phyloP scores from a whole-genome alignment of 2,797 vertebrate genomes.

The Hydrocynus forskahlii region DNA sequence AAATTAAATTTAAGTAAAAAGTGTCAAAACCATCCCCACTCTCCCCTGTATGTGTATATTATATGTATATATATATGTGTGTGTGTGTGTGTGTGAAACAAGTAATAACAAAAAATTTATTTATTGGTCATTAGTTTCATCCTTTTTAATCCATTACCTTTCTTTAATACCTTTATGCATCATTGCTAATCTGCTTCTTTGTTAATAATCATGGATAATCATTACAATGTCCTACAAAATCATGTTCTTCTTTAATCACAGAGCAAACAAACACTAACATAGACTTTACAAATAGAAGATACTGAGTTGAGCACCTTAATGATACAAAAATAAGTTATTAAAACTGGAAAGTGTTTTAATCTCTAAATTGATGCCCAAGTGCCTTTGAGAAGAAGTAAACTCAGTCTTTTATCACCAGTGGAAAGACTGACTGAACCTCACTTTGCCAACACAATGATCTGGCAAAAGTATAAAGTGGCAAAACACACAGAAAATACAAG shows the following conservation, averaged over 20 bases:
- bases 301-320: conserved; percentile 5
- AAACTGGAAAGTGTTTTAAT: background rate
- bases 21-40: too few relatives aligned
- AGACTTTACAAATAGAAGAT: background rate
- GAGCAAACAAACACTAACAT: background rate
- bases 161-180: background rate
- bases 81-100: background rate
- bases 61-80: too few relatives aligned
- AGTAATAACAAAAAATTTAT: conserved; percentile 3
- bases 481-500: background rate
- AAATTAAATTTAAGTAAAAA: too few relatives aligned
- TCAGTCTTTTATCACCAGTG: conserved; percentile 32
- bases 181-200: background rate
- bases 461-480: background rate
- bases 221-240: background rate
- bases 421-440: conserved; percentile 2
- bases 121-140: background rate
- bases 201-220: background rate
- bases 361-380: background rate
- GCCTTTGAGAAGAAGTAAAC: conserved; percentile 10
- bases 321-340: background rate
- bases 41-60: too few relatives aligned
- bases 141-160: background rate
- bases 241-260: background rate
- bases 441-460: background rate